Conservation (phyloP, 2,797 vertebrate species). For the Gastrophryne carolinensis region DNA sequence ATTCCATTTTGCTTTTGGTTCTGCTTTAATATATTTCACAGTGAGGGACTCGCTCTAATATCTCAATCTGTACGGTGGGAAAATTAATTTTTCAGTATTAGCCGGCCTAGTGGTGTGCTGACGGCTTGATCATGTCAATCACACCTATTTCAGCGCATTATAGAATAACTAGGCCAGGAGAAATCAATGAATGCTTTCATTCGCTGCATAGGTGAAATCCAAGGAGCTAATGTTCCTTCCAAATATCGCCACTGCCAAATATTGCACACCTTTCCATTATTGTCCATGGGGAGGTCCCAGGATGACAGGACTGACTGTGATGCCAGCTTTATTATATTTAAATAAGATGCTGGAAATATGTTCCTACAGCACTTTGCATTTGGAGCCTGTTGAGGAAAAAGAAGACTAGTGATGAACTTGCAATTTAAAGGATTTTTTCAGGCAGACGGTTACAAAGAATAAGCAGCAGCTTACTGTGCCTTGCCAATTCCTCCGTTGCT, state of each 20-base stretch:
- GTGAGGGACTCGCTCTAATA: background rate
- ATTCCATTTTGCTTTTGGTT: background rate
- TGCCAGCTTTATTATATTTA: conserved; percentile 21
- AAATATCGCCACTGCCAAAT: conserved; percentile 6
- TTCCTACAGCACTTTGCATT: background rate
- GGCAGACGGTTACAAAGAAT: no score
- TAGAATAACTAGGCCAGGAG: background rate
- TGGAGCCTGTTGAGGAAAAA: background rate
- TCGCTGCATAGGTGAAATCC: conserved; percentile 32
- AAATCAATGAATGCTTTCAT: conserved; percentile 40
- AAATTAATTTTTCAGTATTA: conserved; percentile 4
- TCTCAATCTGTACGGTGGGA: background rate
- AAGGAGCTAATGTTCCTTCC: conserved; percentile 43
- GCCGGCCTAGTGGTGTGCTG: background rate
- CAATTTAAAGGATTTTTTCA: no score
- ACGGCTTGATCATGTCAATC: conserved; percentile 35
- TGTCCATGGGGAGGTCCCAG: conserved; percentile 25
- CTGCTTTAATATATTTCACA: background rate
- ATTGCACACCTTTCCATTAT: conserved; percentile 47
- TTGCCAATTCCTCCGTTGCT: no score
- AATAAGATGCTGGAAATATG: conserved; percentile 24
- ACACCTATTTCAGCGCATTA: conserved; percentile 19
- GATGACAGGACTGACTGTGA: conserved; percentile 29
- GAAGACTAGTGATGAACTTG: no score
- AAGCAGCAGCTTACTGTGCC: no score